These are phyloP conservation scores for Cyrtonyx montezumae DNA, from an alignment of 2,113 vertebrate genomes.

Conservation along the genomic window DNA sequence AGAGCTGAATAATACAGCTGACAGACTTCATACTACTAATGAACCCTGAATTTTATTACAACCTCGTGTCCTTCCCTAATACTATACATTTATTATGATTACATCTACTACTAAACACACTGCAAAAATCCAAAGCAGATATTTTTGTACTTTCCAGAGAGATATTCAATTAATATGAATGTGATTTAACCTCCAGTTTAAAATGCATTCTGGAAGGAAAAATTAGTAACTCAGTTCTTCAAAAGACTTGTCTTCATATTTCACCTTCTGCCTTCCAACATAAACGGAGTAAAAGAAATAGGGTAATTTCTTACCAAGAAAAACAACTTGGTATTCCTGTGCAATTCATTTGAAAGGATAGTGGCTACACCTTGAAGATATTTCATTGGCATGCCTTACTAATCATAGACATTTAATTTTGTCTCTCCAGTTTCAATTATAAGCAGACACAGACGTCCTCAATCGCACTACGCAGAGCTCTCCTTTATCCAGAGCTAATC, in stretches of 20 bases:
- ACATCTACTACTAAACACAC: neutral
- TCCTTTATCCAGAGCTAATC: slow-evolving; percentile 57
- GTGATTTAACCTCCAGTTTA: neutral
- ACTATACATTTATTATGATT: neutral
- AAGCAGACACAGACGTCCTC: slow-evolving; percentile 41
- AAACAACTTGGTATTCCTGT: neutral
- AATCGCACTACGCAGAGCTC: neutral
- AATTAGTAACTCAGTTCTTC: neutral
- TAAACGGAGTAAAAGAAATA: fast-evolving
- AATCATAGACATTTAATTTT: slow-evolving; percentile 52
- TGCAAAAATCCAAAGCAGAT: neutral
- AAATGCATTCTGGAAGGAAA: neutral
- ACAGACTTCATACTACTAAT: neutral
- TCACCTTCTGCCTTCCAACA: neutral
- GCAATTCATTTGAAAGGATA: neutral
- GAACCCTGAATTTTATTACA: neutral
- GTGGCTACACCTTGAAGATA: neutral
- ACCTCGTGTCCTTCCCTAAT: too few relatives aligned
- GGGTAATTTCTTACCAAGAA: neutral
- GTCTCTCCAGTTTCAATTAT: slow-evolving; percentile 62
- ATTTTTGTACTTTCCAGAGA: neutral
- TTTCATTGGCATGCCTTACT: neutral
- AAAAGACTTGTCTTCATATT: neutral
- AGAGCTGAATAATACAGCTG: neutral
- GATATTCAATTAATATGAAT: neutral